A percentile compares a stretch with the other conserved stretches of the same genome.
Evolutionary conservation across 2,113 vertebrate species (phyloP).

Genomic region (Syngnathus scovelli): DNA sequence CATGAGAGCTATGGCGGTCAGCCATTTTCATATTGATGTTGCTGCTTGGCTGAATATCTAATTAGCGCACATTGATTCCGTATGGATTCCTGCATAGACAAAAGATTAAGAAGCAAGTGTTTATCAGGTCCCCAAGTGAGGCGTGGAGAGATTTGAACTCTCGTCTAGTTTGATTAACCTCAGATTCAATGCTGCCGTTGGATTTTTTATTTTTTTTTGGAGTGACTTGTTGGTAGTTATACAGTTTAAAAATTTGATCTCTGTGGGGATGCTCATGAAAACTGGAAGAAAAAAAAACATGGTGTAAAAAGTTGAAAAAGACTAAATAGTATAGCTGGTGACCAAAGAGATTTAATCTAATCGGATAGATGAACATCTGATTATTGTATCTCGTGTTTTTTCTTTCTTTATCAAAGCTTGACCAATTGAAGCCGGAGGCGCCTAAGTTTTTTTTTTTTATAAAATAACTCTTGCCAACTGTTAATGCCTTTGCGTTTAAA

Average conservation of each 20-base stretch:
- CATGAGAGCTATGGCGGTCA: constrained; percentile 17
- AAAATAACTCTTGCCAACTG: constrained; percentile 19
- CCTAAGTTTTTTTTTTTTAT: constrained; percentile 8
- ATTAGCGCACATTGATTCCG: constrained; percentile 34
- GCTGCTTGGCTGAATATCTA: constrained; percentile 33
- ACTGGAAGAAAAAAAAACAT: neutral
- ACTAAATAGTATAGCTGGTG: neutral
- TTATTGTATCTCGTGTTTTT: constrained; percentile 27
- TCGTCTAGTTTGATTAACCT: constrained; percentile 37
- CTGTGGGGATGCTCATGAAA: constrained; percentile 7
- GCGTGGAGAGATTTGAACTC: constrained; percentile 20
- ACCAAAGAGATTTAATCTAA: constrained; percentile 39
- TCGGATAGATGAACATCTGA: constrained; percentile 33
- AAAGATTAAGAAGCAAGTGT: constrained; percentile 23
- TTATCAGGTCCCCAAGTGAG: constrained; percentile 25
- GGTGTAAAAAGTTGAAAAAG: neutral
- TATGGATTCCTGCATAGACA: constrained; percentile 35
- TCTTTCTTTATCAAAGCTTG: constrained; percentile 30
- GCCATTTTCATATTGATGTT: constrained; percentile 24
- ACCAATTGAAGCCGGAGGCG: constrained; percentile 34
- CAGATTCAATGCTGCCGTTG: constrained; percentile 23
- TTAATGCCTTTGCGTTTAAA: neutral
- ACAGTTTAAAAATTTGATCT: neutral
- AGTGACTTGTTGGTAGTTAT: neutral
- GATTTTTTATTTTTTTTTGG: neutral